These are phyloP conservation scores for Achroia grisella DNA, from an alignment of 1,140 invertebrate species.

Conservation along the genomic window DNA sequence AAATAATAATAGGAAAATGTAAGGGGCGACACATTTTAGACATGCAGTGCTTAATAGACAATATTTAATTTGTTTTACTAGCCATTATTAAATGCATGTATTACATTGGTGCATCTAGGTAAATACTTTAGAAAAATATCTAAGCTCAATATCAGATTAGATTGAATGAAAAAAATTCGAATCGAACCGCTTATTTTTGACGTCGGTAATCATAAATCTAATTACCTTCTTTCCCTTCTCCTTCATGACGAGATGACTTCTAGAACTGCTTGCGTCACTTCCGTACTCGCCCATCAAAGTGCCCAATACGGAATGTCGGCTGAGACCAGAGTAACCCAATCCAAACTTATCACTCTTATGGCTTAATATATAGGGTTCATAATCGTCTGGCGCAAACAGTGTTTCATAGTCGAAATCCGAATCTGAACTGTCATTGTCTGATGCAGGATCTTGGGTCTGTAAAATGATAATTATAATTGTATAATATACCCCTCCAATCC, in stretches of 20 bases:
- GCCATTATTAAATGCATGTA: too few species aligned
- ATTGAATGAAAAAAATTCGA: not conserved
- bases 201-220: slow-evolving; percentile 2
- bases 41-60: too few species aligned
- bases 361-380: slow-evolving; percentile 79
- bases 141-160: too few species aligned
- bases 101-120: too few species aligned
- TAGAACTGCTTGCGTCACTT: slow-evolving; percentile 29
- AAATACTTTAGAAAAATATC: too few species aligned
- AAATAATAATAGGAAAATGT: too few species aligned
- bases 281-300: slow-evolving; percentile 43
- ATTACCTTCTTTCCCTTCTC: slow-evolving; percentile 68
- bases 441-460: slow-evolving; percentile 21
- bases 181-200: not conserved
- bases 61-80: too few species aligned
- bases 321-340: slow-evolving; percentile 93
- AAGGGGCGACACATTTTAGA: too few species aligned
- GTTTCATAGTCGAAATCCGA: slow-evolving; percentile 78
- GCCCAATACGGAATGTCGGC: slow-evolving; percentile 72
- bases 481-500: too few species aligned
- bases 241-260: slow-evolving; percentile 60
- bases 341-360: slow-evolving; percentile 90
- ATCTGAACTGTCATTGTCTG: slow-evolving; percentile 58
- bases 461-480: slow-evolving; percentile 2
- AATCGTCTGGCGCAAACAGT: slow-evolving; percentile 91